These are phyloP conservation scores for Lacanobia oleracea DNA, from an alignment of 2,888 invertebrate genomes.

Conservation along the genomic window DNA sequence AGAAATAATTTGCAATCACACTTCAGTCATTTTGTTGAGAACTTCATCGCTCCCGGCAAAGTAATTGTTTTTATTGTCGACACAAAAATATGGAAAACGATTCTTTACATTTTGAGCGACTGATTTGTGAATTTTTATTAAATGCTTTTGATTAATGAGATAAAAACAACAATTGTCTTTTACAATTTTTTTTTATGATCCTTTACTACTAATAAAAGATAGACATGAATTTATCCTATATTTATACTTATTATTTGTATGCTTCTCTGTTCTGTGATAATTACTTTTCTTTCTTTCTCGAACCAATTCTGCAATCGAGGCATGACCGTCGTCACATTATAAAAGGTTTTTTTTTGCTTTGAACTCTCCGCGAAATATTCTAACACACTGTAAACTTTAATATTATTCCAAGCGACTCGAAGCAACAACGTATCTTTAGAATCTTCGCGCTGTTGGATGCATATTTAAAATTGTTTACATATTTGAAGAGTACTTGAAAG, in stretches of 20 bases:
- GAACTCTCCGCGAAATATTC: neutral
- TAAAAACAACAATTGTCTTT: neutral
- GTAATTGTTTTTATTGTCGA: slow-evolving; percentile 37
- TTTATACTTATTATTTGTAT: too few species aligned
- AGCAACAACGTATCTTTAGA: neutral
- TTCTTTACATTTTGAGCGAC: slow-evolving; percentile 24
- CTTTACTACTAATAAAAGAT: too few species aligned
- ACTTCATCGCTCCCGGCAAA: slow-evolving; percentile 36
- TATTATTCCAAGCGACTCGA: slow-evolving; percentile 6
- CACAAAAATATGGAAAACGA: slow-evolving; percentile 33
- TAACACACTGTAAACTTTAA: neutral
- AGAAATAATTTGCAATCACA: slow-evolving; percentile 56
- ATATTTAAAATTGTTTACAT: slow-evolving; percentile 2
- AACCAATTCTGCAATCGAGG: too few species aligned
- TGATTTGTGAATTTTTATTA: neutral
- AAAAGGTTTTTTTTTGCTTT: too few species aligned
- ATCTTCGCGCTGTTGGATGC: neutral
- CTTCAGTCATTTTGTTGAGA: slow-evolving; percentile 50
- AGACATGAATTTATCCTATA: too few species aligned
- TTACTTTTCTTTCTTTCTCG: too few species aligned
- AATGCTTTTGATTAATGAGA: neutral
- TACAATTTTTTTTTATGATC: too few species aligned
- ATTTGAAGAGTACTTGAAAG: slow-evolving; percentile 12
- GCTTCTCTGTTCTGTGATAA: too few species aligned
- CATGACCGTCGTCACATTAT: too few species aligned